Evolutionary conservation across 35 echinoderm and acorn worm genomes (phyloP).

Genomic region (Lytechinus variegatus): DNA sequence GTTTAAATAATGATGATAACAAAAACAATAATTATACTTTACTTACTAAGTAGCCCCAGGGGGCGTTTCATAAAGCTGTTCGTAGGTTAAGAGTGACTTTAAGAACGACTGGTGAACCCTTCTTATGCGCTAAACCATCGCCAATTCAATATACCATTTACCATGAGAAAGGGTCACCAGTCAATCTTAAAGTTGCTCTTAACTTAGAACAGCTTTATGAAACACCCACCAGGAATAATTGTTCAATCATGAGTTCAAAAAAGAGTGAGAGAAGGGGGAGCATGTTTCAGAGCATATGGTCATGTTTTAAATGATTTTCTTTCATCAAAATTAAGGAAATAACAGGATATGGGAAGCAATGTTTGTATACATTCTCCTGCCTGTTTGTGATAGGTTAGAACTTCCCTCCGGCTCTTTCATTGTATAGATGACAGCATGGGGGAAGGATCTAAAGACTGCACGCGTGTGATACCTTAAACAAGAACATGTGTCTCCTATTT

Average conservation of each 20-base stretch:
- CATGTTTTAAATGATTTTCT: not conserved
- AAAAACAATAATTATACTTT: too few relatives aligned
- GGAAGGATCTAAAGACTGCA: not conserved
- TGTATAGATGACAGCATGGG: not conserved
- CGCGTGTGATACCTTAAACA: not conserved
- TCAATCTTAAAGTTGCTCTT: too few relatives aligned
- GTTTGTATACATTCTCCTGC: not conserved
- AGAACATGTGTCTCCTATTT: not conserved
- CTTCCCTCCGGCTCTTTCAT: not conserved
- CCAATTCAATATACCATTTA: too few relatives aligned
- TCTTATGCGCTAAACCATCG: too few relatives aligned
- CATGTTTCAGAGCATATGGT: not conserved
- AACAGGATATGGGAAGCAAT: not conserved
- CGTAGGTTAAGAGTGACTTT: too few relatives aligned
- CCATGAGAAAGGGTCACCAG: too few relatives aligned
- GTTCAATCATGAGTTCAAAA: not conserved
- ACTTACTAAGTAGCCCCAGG: too few relatives aligned
- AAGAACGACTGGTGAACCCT: too few relatives aligned
- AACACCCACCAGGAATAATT: too few relatives aligned
- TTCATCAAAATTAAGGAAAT: not conserved
- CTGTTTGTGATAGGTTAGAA: not conserved
- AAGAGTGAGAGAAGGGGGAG: not conserved
- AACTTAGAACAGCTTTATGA: too few relatives aligned
- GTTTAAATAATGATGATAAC: too few relatives aligned
- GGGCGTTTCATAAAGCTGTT: too few relatives aligned